Evolutionary conservation across 2,797 vertebrate genomes (phyloP).

Genomic region (Thaleichthys pacificus): DNA sequence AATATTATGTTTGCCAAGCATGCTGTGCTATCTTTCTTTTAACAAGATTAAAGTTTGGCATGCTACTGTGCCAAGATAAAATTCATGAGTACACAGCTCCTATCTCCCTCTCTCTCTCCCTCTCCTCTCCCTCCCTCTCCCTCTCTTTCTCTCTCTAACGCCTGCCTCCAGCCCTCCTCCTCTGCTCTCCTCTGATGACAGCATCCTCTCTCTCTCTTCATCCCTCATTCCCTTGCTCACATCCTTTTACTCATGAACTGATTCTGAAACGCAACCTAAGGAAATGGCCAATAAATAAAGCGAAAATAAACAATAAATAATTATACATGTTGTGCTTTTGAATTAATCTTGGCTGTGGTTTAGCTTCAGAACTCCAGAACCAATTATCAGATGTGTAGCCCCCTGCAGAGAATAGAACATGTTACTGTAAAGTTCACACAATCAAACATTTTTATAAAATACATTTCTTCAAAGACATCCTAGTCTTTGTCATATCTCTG

Average conservation of each 20-base stretch:
- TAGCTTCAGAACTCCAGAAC: too few relatives aligned
- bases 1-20: constrained; percentile 38
- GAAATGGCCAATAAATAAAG: too few relatives aligned
- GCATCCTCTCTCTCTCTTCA: too few relatives aligned
- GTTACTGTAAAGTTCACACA: background rate
- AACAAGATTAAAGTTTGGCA: constrained; percentile 43
- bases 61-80: constrained; percentile 36
- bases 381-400: background rate
- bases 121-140: background rate
- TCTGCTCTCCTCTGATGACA: background rate
- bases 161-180: background rate
- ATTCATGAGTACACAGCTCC: constrained; percentile 26
- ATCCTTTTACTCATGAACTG: too few relatives aligned
- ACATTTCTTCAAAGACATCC: background rate
- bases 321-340: too few relatives aligned
- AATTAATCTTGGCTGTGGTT: too few relatives aligned
- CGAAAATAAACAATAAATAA: too few relatives aligned
- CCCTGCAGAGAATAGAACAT: background rate
- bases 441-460: background rate
- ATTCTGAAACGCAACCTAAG: too few relatives aligned
- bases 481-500: background rate
- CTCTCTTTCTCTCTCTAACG: background rate
- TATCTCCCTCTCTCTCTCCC: background rate
- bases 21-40: constrained; percentile 36
- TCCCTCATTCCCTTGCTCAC: too few relatives aligned